A percentile compares a stretch with the other conserved stretches of the same genome.
These are phyloP conservation scores for Misgurnus anguillicaudatus DNA, from an alignment of 2,113 vertebrate genomes.

Conservation along the genomic window DNA sequence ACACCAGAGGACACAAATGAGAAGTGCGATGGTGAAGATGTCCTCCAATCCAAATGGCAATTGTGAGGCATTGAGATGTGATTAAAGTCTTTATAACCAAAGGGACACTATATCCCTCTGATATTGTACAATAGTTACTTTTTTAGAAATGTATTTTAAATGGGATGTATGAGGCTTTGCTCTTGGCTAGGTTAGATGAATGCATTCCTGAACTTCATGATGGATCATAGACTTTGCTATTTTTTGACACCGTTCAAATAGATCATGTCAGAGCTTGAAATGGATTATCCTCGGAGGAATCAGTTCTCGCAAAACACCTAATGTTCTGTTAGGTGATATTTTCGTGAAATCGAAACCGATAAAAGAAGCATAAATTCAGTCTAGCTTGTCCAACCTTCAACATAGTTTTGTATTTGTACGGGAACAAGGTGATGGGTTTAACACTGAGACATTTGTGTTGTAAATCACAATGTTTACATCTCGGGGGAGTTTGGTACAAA, in stretches of 20 bases:
- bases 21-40: neutral
- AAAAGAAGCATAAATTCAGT: no score
- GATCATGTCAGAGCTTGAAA: no score
- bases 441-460: neutral
- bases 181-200: neutral
- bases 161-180: neutral
- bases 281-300: no score
- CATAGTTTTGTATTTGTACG: no score
- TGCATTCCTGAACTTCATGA: neutral
- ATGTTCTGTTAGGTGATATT: no score
- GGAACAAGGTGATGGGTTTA: no score
- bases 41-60: neutral
- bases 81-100: no score
- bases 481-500: neutral
- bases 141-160: neutral
- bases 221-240: neutral
- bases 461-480: slow-evolving; percentile 6
- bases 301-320: no score
- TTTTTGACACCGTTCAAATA: neutral
- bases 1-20: slow-evolving; percentile 18
- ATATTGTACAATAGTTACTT: neutral
- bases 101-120: neutral
- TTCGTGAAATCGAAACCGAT: no score
- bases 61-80: no score
- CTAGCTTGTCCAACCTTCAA: no score